Evolutionary conservation across 2,888 invertebrate species (phyloP), one percentile per base, ranked within the genome.

Genomic region (Ennomos erosarius): DNA sequence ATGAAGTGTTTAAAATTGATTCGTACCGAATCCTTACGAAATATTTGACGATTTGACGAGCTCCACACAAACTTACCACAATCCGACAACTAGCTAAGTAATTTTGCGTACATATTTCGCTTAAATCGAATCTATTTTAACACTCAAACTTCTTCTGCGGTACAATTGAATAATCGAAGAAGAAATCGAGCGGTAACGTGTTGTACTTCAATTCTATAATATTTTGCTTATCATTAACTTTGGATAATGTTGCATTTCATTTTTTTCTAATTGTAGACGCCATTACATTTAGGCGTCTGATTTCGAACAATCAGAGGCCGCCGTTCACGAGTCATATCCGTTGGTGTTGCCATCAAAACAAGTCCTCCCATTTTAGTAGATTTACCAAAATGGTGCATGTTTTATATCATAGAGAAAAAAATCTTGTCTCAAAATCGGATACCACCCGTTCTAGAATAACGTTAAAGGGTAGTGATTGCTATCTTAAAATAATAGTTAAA

Each of bases 81-180:
- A 80, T 85, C 85, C 75, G 87, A 88, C 85, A 87, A 80, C 85
- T 88, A 88, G 81, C 85, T 87, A 87, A 84, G 79, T 79, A 55
- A 81, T 83, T 82, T 84, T 75, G 87, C 81, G 85, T 89, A 90
- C 82, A 89, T 82, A 84, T 85, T 87, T 60, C 81, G 82, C 88
- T 90, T 88, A 89, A 71, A 86, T 83, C 80, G 80, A 86, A 77
- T 73, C 71, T 76, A 75, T 36, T 44, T 44, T 40, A 51, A 11
- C 55, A 26, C 36, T 62, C n/a, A 53, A 55, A 63, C 55, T 58
- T 59, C 65, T 43, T 38, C n/a, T 48, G 49, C 42, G 44, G 42
- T 45, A 59, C 46, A 57, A 26, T 12, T 26, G 12, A 33, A 42
- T 39, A n/a, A 34, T 61, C 62, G 59, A 45, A 55, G 53, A 62